These are phyloP conservation scores for Lepidurus packardi DNA, from an alignment of 1,140 invertebrate species.

Conservation along the genomic window DNA sequence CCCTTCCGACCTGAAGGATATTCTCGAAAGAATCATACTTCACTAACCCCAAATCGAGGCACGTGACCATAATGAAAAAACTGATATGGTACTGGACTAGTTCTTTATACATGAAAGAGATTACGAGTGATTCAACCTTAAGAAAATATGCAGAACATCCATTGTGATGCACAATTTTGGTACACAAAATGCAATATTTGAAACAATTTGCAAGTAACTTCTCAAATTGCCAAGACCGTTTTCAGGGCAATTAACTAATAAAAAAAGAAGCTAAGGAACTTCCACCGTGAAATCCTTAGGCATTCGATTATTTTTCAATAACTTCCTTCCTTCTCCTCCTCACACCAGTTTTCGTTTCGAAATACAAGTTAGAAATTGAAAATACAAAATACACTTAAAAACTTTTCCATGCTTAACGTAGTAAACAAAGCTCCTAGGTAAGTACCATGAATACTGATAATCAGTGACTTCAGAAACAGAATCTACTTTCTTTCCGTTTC, in stretches of 20 bases:
- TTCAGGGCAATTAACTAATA: background rate
- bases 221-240: background rate
- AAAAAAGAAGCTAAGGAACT: background rate
- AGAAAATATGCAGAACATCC: background rate
- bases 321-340: no score
- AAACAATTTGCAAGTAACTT: constrained; percentile 20
- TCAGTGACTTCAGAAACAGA: no score
- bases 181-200: background rate
- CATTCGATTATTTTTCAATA: no score
- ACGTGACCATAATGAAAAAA: background rate
- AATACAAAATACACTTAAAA: no score
- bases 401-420: no score
- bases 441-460: no score
- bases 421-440: no score
- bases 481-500: no score
- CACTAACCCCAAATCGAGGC: background rate
- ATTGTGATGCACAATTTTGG: no score
- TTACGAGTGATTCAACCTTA: background rate
- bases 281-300: no score
- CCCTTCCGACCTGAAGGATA: background rate
- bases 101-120: constrained; percentile 8
- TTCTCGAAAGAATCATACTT: background rate
- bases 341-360: no score
- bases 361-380: no score
- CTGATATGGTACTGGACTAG: background rate